Base-by-base conservation (phyloP, 2,888 invertebrate genomes). In the Dendrolimus houi region DNA sequence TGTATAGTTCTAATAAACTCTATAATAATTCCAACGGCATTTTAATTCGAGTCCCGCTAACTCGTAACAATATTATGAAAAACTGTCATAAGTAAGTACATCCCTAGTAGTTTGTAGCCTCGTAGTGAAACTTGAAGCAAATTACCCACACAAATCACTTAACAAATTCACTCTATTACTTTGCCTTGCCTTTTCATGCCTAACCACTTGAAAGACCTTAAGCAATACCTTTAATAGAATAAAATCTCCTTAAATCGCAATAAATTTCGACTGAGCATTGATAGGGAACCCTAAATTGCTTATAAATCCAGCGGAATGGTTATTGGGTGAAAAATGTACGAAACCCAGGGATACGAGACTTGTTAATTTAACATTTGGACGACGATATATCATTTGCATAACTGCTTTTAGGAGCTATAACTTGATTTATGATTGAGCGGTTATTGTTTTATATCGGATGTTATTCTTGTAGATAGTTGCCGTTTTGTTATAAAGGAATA, bases 241-340 rank as follows among this genome's bases (percentile, higher is more conserved):
- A 66, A 71, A 73, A 71, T 71, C 67, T 66, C 63, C 66, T 71
- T 70, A 66, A 74, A 70, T 66, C 67, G 67, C 62, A 62, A 72
- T 78, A 75, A 77, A 75, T 76, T 62, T 57, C 55, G 55, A 55
- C 54, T 56, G 58, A 56, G 68, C 72, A 74, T 72, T 70, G 72
- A 75, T 75, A 72, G 66, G 65, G 65, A 59, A 66, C 64, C 63
- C 64, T 65, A 67, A 74, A 78, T 76, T 71, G 72, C 73, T 72
- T 75, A 76, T 76, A 78, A 78, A 78, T 77, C 74, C 69, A 60
- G 54, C 60, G 57, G 61, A 78, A 77, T 68, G 72, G 75, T 76
- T 76, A 74, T 75, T 67, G 70, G 68, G 70, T 72, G 72, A 76
- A 76, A 75, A 76, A 76, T 74, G 74, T 64, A 56, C 60, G 66